Base-by-base conservation (phyloP, 2,113 vertebrate genomes). In the Quiscalus mexicanus region DNA sequence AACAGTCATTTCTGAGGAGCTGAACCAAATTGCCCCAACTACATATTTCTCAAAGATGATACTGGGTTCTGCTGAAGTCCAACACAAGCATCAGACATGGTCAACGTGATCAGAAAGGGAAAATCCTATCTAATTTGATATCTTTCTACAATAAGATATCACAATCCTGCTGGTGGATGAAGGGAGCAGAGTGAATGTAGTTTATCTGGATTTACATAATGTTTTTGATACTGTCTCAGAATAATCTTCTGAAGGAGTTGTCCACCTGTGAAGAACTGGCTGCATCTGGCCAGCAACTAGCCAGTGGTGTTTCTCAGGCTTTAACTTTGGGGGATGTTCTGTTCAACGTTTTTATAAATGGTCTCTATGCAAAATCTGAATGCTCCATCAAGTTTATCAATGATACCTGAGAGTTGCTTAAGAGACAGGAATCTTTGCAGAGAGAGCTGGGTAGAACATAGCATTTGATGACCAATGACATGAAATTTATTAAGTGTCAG, bases 401-500 rank as follows among this genome's bases (percentile, higher is more conserved):
- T n/a, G 9, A 24, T 62, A 47, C 4, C 18, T 50, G 31, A 4
- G 12, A 65, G 6, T 7, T 44, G 12, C 37, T 53, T 47, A 25
- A 68, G 9, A 15, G 19, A 33, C 21, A 35, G 50, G 6, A 60
- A 5, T 18, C 10, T 31, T 65, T 41, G 14, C 22, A 76, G 52
- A 84, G 9, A 12, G 2, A 65, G 37, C 22, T 31, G 20, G 4
- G 7, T 17, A 56, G 22, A 80, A 15, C 25, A 11, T 8, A 70
- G 3, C 11, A 42, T 7, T 41, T 3, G 5, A 2, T 14, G 41
- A 20, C 33, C 10, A n/a, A 2, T 47, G 7, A 11, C 18, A 21
- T 24, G 4, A 93, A 84, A 56, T 75, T 28, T 39, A 69, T 3
- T 5, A 59, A 42, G 39, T 42, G 8, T 4, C 8, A 13, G 15